These are phyloP conservation scores for Nesoenas mayeri DNA, from an alignment of 2,113 vertebrate species.

Conservation along the genomic window DNA sequence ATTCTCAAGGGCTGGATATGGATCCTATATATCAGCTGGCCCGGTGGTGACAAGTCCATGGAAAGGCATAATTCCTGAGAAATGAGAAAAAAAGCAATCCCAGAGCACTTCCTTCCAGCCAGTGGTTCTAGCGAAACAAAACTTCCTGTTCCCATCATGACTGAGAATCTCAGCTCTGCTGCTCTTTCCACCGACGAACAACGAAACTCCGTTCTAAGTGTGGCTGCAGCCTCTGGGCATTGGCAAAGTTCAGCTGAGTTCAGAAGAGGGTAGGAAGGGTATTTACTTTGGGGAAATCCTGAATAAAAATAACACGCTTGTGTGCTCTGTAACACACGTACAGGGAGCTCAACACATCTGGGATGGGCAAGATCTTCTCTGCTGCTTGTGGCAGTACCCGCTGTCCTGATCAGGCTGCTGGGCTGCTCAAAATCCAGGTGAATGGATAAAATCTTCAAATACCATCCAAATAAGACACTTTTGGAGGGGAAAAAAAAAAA, in stretches of 20 bases:
- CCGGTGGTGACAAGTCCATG: neutral
- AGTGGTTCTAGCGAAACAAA: neutral
- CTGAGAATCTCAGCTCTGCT: neutral
- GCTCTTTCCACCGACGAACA: neutral
- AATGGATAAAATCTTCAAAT: neutral
- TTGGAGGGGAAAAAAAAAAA: neutral
- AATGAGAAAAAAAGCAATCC: neutral
- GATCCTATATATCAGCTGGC: neutral
- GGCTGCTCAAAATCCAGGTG: neutral
- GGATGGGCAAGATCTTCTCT: neutral
- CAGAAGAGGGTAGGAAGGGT: neutral
- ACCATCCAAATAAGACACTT: neutral
- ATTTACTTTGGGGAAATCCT: constrained; percentile 2
- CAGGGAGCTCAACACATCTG: neutral
- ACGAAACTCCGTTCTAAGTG: neutral
- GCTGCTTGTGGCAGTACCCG: neutral
- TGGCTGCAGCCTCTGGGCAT: neutral
- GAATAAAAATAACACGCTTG: neutral
- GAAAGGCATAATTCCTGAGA: neutral
- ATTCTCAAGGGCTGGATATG: neutral
- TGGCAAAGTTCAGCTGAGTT: neutral
- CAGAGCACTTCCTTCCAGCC: neutral
- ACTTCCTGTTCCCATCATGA: neutral
- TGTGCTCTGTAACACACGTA: neutral
- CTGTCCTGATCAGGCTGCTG: neutral